Base-by-base conservation (phyloP, 2,888 invertebrate species). In the Chromoteleia sp. region DNA sequence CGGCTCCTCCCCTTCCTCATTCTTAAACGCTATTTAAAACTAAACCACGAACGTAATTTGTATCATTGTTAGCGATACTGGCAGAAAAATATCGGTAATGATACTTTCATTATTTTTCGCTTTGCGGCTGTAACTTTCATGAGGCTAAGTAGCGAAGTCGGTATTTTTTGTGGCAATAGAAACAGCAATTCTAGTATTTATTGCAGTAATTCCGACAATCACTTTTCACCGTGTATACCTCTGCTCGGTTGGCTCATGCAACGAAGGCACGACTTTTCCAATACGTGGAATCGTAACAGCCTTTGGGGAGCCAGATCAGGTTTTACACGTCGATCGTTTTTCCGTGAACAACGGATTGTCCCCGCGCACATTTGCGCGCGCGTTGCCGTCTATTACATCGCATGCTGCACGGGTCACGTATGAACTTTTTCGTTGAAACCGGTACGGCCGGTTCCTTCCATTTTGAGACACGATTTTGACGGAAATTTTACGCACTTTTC, bases 381-480 rank as follows among this genome's bases (percentile, higher is more conserved):
- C 68, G 54, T 70, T 74, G 73, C 58, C 71, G 74, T 75, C 48
- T 75, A 70, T 81, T 73, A 70, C 67, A 59, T 30, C 41, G 79
- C 65, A 59, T 52, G 70, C 63, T 65, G 76, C 77, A 56, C 84
- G 84, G 86, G 83, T 87, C 86, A 87, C 87, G 88, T 88, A 87
- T 87, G 81, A 86, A 88, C 85, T 88, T 89, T 89, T 88, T 88
- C 86, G 86, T 85, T 74, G 52, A 76, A 88, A 88, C 88, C 87
- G 88, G 88, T 88, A 86, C 81, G 82, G 84, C 86, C 82, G 85
- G 88, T 86, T 86, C 85, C 85, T 84, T 85, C 85, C 86, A 87
- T 87, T 87, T 87, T 84, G 83, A 85, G 85, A 48, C 75, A 67
- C 79, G 61, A 84, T 84, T 68, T 84, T 77, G 82, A 81, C 58